Evolutionary conservation across 2,888 invertebrate genomes (phyloP), one percentile per base, ranked within the genome.

Genomic region (Microctonus brassicae): DNA sequence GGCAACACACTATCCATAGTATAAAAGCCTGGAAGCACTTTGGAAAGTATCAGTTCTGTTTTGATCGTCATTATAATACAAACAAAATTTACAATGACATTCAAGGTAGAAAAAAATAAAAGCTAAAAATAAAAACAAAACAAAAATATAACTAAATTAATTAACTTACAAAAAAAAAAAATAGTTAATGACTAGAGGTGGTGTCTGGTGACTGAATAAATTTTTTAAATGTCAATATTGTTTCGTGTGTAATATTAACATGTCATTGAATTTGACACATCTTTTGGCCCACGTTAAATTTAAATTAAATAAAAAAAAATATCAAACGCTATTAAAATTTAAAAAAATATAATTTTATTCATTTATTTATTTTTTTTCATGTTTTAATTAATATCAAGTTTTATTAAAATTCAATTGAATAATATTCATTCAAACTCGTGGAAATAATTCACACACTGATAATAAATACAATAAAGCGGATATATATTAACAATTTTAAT

Each of bases 21-120:
- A 86, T 86, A 86, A 85, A 86, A 86, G 85, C 79, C 76, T 79
- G 76, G 76, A 80, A 78, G 75, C 62, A 76, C 78, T 79, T 68
- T 78, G 78, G 82, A 83, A 81, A 85, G 84, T 83, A 80, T 82
- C 85, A 86, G 86, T 87, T 84, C 81, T 80, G 76, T 82, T 78
- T 79, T 80, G 81, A 80, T 80, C 81, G 78, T 79, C 79, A 77
- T 76, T 79, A 82, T 79, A 82, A 72, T 79, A 71, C 73, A 78
- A 66, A 82, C 80, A 77, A 79, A 77, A 3, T 13, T 3, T 78
- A 75, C 80, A 78, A 85, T 84, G 84, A 81, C 74, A 78, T 77
- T 78, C 72, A 85, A 86, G 86, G 86, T 86, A 86, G 62, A 79
- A 66, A 9, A 73, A 36, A 34, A 22, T 24, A 13, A 1, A 52